These are phyloP conservation scores for Aeoliscus strigatus DNA, from an alignment of 2,797 vertebrate genomes.

Conservation along the genomic window DNA sequence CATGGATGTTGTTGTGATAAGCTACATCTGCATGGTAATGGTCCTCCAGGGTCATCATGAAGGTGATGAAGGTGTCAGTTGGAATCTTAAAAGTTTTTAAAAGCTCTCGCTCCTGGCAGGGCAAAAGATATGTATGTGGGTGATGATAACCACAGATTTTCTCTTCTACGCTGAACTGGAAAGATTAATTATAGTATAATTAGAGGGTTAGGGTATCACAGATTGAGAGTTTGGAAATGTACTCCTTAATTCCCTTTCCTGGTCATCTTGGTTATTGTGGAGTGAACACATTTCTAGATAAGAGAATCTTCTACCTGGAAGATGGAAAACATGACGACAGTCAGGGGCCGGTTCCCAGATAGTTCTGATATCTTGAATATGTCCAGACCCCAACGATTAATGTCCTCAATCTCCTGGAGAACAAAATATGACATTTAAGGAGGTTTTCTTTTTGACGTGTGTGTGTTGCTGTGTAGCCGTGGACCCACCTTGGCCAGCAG, in stretches of 20 bases:
- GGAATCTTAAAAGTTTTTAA: conserved; percentile 90
- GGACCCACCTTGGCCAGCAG: conserved; percentile 80
- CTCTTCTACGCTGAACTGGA: not conserved
- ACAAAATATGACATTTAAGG: conserved; percentile 7
- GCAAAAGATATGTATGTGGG: not conserved
- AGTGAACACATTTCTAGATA: not conserved
- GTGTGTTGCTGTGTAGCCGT: not conserved
- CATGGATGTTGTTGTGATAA: conserved; percentile 93
- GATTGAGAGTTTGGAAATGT: too few species aligned
- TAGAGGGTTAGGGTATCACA: not conserved
- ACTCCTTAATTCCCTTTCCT: too few species aligned
- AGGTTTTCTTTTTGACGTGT: not conserved
- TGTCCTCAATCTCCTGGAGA: conserved; percentile 84
- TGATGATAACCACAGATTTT: conserved; percentile 2
- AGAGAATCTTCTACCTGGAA: conserved; percentile 81
- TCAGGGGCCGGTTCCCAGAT: conserved; percentile 86
- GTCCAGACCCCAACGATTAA: conserved; percentile 88
- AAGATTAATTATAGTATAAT: not conserved
- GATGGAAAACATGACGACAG: conserved; percentile 86
- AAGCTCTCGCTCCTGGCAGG: conserved; percentile 83
- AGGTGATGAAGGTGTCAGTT: conserved; percentile 82
- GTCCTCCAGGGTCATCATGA: conserved; percentile 90
- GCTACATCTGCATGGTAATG: conserved; percentile 88
- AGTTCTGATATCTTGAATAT: conserved; percentile 87
- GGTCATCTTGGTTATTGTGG: too few species aligned